Evolutionary conservation across 2,888 invertebrate genomes (phyloP).

Genomic region (Ectemnius lituratus): DNA sequence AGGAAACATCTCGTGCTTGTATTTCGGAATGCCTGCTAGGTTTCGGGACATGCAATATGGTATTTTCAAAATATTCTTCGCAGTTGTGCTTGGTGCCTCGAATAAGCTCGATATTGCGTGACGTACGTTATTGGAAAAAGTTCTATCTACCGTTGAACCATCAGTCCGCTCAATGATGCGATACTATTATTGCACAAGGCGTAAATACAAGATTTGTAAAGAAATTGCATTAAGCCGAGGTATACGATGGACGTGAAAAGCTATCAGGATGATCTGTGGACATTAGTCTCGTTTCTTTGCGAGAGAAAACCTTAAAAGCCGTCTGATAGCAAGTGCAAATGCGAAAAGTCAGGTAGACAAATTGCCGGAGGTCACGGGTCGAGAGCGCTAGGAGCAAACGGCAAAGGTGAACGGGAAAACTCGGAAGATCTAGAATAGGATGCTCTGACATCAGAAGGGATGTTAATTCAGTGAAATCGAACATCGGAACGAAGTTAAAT

Average conservation of each 20-base stretch:
- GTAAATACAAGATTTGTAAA: background rate
- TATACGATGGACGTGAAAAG: slow-evolving; percentile 16
- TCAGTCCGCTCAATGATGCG: too few relatives aligned
- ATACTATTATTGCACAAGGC: background rate
- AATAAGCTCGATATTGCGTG: slow-evolving; percentile 53
- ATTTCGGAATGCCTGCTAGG: background rate
- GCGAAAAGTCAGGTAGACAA: slow-evolving; percentile 40
- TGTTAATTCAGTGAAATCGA: too few relatives aligned
- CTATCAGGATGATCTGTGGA: slow-evolving; percentile 4
- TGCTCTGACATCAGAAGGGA: too few relatives aligned
- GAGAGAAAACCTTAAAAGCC: slow-evolving; percentile 13
- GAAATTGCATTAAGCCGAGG: slow-evolving; percentile 2
- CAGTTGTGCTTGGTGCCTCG: slow-evolving; percentile 17
- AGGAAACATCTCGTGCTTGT: background rate
- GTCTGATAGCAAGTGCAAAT: slow-evolving; percentile 28
- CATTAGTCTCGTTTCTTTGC: background rate
- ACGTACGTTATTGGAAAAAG: slow-evolving; percentile 28
- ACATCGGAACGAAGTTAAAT: too few relatives aligned
- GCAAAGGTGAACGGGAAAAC: slow-evolving; percentile 1
- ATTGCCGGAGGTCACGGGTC: slow-evolving; percentile 42
- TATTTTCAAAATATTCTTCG: slow-evolving; percentile 15
- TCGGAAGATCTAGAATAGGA: slow-evolving; percentile 13
- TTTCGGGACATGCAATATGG: slow-evolving; percentile 21
- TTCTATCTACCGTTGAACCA: background rate
- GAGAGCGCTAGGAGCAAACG: slow-evolving; percentile 18